Evolutionary conservation across 2,888 invertebrate species (phyloP), one percentile per base, ranked within the genome.

Genomic region (Pollenia griseotomentosa): DNA sequence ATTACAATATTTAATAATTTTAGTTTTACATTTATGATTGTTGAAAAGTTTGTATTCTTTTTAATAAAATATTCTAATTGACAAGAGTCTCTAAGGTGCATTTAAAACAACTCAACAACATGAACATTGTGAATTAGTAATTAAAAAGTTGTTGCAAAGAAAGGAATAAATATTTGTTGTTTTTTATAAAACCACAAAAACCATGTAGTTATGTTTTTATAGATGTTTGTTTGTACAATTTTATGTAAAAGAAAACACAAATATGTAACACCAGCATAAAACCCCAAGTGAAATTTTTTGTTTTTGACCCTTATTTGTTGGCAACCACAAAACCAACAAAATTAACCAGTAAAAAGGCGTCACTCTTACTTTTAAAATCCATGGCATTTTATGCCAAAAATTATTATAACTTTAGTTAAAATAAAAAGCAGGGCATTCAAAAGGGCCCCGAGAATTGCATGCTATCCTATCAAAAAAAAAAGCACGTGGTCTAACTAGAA

Each of bases 281-380:
- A 42, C 59, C 48, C 61, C 53, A 73, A 68, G 53, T 46, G 12
- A 48, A 55, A 55, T 51, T 61, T 53, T 63, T 61, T 65, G 46
- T 86, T 78, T 5, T 46, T 46, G 70, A 16, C 65, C 75, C 65
- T 71, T 51, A 65, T 86, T 80, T 75, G 73, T 85, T 80, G 79
- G 84, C 74, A 85, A 80, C 79, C 84, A 40, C 66, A 66, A 61
- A 77, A 74, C 51, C 53, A 65, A 42, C 10, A 61, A 33, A 73
- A 12, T 44, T 73, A 12, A 66, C 65, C 78, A 73, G 1, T 19
- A 77, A 66, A 75, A 61, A 23, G 71, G 51, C 46, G 51, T 68
- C 48, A 75, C 44, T 74, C 65, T 57, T 40, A 55, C 48, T 79
- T 42, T 55, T 0, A 0, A 63, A 63, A 57, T 40, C n/a, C 19